phyloP scores from a whole-genome alignment of 2,113 vertebrate species.

The Centropristis striata region DNA sequence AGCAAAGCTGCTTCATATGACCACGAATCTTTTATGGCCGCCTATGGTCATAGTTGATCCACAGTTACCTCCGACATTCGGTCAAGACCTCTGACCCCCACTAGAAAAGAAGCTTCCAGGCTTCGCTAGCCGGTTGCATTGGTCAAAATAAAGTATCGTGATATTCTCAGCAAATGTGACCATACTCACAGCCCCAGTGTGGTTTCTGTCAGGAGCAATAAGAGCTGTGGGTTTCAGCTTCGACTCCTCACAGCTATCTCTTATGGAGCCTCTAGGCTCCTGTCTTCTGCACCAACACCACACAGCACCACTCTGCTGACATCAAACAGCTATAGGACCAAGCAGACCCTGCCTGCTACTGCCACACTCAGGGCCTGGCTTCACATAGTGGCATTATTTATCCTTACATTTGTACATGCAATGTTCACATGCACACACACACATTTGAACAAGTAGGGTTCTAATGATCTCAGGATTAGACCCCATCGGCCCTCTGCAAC shows the following conservation, averaged over 20 bases:
- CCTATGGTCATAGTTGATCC: conserved; percentile 73
- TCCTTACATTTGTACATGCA: conserved; percentile 33
- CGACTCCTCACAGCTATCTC: conserved; percentile 56
- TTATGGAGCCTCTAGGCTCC: conserved; percentile 62
- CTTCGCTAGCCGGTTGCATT: conserved; percentile 42
- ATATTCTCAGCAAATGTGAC: conserved; percentile 73
- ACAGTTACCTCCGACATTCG: conserved; percentile 59
- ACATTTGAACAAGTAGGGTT: conserved; percentile 22
- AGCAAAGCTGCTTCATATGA: conserved; percentile 36
- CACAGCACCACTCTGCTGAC: conserved; percentile 21
- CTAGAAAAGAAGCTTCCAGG: conserved; percentile 58
- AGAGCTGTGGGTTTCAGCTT: conserved; percentile 43
- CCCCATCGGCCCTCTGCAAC: conserved; percentile 10
- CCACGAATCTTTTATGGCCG: conserved; percentile 35
- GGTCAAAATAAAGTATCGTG: conserved; percentile 63
- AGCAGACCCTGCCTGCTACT: conserved; percentile 3
- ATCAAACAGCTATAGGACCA: conserved; percentile 33
- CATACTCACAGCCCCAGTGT: conserved; percentile 77
- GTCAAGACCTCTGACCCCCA: conserved; percentile 50
- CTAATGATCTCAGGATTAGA: conserved; percentile 36
- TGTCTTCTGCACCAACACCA: conserved; percentile 46
- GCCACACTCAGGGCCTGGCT: background rate
- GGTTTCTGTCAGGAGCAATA: conserved; percentile 83
- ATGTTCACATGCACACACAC: conserved; percentile 44
- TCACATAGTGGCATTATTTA: conserved; percentile 1